Evolutionary conservation across 2,113 vertebrate genomes (phyloP).

Genomic region (Phrynocephalus versicolor): DNA sequence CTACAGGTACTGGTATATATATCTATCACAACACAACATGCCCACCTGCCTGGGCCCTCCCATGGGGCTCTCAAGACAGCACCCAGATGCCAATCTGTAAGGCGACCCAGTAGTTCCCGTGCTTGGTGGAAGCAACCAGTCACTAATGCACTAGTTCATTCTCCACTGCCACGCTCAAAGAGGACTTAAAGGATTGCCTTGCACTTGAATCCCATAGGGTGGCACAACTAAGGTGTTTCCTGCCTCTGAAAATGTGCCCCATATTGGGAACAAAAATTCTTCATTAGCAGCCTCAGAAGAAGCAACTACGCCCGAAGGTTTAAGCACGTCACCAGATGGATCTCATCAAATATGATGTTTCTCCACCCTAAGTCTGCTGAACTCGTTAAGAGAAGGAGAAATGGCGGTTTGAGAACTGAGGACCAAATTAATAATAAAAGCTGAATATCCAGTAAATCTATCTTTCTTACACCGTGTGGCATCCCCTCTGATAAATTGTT

Average conservation of each 20-base stretch:
- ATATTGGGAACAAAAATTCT: neutral
- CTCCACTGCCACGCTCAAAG: neutral
- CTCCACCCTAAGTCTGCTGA: neutral
- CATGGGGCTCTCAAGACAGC: neutral
- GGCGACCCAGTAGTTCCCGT: too few relatives aligned
- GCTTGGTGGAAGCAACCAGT: neutral
- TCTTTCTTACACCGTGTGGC: neutral
- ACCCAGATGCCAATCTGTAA: neutral
- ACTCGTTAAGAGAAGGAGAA: neutral
- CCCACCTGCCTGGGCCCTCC: neutral
- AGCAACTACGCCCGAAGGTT: neutral
- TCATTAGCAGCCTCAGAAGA: neutral
- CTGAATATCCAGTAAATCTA: neutral
- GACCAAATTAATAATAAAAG: neutral
- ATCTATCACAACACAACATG: neutral
- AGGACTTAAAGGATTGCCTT: neutral
- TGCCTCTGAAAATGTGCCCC: neutral
- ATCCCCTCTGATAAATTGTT: neutral
- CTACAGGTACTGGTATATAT: too few relatives aligned
- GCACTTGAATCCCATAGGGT: neutral
- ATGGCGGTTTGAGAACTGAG: neutral
- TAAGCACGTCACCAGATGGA: neutral
- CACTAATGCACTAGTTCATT: neutral
- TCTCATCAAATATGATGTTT: neutral
- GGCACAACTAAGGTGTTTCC: neutral